phyloP scores from a whole-genome alignment of 1,140 invertebrate genomes.

The Tribolium madens region DNA sequence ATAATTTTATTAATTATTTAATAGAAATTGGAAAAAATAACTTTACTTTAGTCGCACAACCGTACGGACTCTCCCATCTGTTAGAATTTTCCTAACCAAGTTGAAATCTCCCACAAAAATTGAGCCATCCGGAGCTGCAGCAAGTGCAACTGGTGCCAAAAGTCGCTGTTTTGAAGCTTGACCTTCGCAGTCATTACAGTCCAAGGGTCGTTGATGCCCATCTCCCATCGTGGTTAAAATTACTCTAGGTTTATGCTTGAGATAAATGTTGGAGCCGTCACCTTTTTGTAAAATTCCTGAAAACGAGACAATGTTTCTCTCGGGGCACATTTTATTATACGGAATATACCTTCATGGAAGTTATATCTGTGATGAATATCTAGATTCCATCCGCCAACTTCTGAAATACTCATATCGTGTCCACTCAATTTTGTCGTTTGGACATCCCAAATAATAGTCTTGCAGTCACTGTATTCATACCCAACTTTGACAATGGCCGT shows the following conservation, averaged over 20 bases:
- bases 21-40: too few species aligned
- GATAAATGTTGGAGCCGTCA: constrained; percentile 95
- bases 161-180: constrained; percentile 84
- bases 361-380: constrained; percentile 98
- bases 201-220: constrained; percentile 87
- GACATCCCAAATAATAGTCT: constrained; percentile 94
- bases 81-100: constrained; percentile 89
- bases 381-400: constrained; percentile 96
- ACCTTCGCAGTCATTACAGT: constrained; percentile 87
- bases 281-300: constrained; percentile 95
- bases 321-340: constrained; percentile 16
- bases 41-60: constrained; percentile 92
- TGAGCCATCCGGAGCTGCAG: constrained; percentile 91
- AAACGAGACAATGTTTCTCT: constrained; percentile 49
- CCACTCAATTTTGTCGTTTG: constrained; percentile 95
- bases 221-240: constrained; percentile 94
- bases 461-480: constrained; percentile 94
- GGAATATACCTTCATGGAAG: constrained; percentile 88
- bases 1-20: constrained; percentile 52
- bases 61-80: constrained; percentile 88
- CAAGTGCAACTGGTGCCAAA: constrained; percentile 91
- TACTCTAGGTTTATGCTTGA: constrained; percentile 93
- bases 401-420: constrained; percentile 95
- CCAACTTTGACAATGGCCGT: constrained; percentile 95
- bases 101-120: constrained; percentile 97